phyloP scores from a whole-genome alignment of 1,140 invertebrate species.

The Camponotus floridanus region DNA sequence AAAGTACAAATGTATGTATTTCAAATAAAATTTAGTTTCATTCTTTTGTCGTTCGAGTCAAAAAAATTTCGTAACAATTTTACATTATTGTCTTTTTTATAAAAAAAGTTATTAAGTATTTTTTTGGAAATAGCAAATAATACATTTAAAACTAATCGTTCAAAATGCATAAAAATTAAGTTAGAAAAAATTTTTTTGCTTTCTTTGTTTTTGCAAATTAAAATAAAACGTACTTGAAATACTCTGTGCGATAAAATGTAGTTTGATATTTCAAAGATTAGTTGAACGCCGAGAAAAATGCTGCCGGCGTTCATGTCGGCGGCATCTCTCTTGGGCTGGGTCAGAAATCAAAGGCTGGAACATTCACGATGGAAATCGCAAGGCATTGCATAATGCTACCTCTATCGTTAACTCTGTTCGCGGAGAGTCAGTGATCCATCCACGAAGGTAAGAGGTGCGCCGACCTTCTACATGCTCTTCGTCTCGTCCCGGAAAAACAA shows the following conservation, averaged over 20 bases:
- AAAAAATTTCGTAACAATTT: background rate
- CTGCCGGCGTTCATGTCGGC: conserved; percentile 37
- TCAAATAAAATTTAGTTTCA: background rate
- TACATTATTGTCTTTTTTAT: background rate
- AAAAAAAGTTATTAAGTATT: background rate
- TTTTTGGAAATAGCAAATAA: background rate
- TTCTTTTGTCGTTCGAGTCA: background rate
- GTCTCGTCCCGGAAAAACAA: background rate
- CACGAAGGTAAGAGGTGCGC: conserved; percentile 71
- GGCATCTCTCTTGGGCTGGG: conserved; percentile 23
- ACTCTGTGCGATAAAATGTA: background rate
- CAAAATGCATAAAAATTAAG: background rate
- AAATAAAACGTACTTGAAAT: background rate
- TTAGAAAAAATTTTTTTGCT: too few species aligned
- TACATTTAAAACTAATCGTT: background rate
- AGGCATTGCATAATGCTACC: conserved; percentile 63
- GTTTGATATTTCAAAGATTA: conserved; percentile 9
- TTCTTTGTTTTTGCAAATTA: background rate
- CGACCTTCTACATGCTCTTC: conserved; percentile 66
- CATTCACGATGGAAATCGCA: conserved; percentile 62
- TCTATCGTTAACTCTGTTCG: conserved; percentile 61
- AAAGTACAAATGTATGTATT: background rate
- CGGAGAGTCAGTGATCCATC: conserved; percentile 49
- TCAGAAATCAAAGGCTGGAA: conserved; percentile 53
- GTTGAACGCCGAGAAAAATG: conserved; percentile 6